Evolutionary conservation across 2,797 vertebrate species (phyloP), one percentile per base, ranked within the genome.

Genomic region (Tolypeutes matacus): DNA sequence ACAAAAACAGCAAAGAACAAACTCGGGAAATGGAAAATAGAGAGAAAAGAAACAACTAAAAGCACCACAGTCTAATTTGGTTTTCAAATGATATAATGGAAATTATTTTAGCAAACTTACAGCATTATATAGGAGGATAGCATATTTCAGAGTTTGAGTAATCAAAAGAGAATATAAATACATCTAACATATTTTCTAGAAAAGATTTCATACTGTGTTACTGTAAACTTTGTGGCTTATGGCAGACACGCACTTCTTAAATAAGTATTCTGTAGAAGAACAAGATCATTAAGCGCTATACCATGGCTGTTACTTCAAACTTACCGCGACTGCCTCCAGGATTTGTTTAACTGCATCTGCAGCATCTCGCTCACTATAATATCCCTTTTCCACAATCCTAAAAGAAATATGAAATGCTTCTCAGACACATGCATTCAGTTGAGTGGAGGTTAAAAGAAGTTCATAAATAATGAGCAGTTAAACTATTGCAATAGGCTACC

Each of bases 361-460:
- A 77, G 99, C 99, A 75, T 99, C 99, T 75, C 99, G 98, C 87
- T 99, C 99, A 92, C 99, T 99, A 81, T 99, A 99, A 96, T 99
- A 99, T 8, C 99, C 99, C 56, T 99, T 99, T 96, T 99, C 99
- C 96, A 99, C 99, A 98, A 99, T 99, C 98, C 99, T 99, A 95
- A 64, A 98, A 97, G 87, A 89, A 93, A 97, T 42, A 84, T 1
- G 56, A 97, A 86, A 97, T 73, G 53, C 25, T 62, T 49, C 83
- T 98, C n/a, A 96, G 86, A 89, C 46, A 91, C 70, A 77, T 46
- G 15, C 7, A 86, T 70, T 94, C 78, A 78, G 14, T 13, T 34
- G 72, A 96, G 42, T n/a, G 60, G 75, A 2, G 75, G 27, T 76
- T 92, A 95, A 60, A 39, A 77, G 49, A 91, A 97, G 94, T 86